These are phyloP conservation scores for Argya squamiceps DNA, from an alignment of 2,797 vertebrate genomes.

Conservation along the genomic window DNA sequence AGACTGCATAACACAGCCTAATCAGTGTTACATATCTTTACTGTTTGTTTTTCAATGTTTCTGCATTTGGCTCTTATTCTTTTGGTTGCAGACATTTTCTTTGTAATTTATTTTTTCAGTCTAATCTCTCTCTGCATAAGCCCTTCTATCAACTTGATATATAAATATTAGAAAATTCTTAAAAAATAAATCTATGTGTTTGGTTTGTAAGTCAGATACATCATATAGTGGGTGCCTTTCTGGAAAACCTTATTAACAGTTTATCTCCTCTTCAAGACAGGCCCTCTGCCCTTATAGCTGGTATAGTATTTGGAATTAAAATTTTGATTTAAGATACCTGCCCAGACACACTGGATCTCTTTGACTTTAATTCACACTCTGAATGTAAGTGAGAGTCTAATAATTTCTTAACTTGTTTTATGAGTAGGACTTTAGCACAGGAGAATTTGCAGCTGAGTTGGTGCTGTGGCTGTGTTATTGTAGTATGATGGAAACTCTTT, in stretches of 20 bases:
- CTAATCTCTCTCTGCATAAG: conserved; percentile 52
- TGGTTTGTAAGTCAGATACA: conserved; percentile 32
- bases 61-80: conserved; percentile 57
- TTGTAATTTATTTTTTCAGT: conserved; percentile 66
- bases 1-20: conserved; percentile 72
- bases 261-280: neutral
- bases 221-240: neutral
- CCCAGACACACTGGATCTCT: neutral
- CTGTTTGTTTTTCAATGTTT: conserved; percentile 73
- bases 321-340: neutral
- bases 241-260: conserved; percentile 25
- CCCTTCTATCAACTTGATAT: conserved; percentile 24
- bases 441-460: neutral
- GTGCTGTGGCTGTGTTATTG: fast-evolving
- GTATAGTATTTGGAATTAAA: neutral
- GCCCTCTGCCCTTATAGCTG: neutral
- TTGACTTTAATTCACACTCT: neutral
- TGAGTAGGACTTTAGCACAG: neutral
- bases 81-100: conserved; percentile 62
- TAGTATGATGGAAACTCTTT: neutral
- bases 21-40: conserved; percentile 71
- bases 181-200: conserved; percentile 24
- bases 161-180: conserved; percentile 38
- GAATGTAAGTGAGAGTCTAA: neutral
- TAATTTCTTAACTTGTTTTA: neutral